phyloP scores from a whole-genome alignment of 1,140 invertebrate genomes.

The Heliconius nattereri region DNA sequence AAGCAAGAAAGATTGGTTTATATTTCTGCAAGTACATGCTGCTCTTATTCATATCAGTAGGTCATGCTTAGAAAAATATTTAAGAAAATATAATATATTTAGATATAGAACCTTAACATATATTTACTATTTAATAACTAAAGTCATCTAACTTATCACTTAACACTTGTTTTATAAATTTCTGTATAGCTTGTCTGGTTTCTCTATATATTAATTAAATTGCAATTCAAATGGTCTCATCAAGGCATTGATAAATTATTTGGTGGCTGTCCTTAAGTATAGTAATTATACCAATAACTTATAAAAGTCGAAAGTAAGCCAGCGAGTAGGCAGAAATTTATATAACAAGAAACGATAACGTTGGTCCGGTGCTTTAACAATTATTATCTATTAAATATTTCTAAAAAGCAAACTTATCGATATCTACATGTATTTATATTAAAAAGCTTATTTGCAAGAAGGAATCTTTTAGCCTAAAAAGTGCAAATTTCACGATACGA shows the following conservation, averaged over 20 bases:
- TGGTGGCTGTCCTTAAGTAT: no score
- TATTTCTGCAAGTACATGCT: background rate
- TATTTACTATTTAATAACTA: constrained; percentile 3
- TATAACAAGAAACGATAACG: background rate
- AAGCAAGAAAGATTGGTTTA: constrained; percentile 37
- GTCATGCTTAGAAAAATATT: background rate
- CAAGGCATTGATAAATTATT: no score
- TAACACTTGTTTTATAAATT: background rate
- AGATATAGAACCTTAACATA: constrained; percentile 6
- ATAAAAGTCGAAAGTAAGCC: no score
- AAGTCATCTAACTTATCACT: background rate
- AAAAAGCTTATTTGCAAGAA: background rate
- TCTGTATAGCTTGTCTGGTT: background rate
- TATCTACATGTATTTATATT: background rate
- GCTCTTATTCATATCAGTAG: background rate
- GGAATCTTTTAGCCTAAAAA: background rate
- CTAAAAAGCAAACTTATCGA: background rate
- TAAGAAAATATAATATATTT: background rate
- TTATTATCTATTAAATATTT: background rate
- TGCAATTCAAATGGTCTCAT: no score
- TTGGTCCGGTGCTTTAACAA: background rate
- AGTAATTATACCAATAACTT: no score
- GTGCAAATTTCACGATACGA: background rate
- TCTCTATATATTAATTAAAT: no score
- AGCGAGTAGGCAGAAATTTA: background rate